Percentiles rank a stretch among this genome's conserved stretches.
phyloP scores from a whole-genome alignment of 2,113 vertebrate species.

The Pleuronectes platessa region DNA sequence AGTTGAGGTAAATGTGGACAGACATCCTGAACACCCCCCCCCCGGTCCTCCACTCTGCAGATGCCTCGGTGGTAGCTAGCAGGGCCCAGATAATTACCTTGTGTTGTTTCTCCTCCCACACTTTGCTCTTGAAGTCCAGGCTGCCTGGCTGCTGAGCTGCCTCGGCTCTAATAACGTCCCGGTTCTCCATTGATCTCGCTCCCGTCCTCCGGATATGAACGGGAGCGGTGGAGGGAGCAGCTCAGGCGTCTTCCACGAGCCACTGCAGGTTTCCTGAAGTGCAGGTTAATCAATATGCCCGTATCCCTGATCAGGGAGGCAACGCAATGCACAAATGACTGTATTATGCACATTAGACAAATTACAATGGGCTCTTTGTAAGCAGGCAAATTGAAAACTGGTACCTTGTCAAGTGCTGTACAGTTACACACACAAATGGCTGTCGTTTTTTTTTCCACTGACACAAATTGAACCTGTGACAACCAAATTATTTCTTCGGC shows the following conservation, averaged over 20 bases:
- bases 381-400: slow-evolving; percentile 26
- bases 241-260: slow-evolving; percentile 16
- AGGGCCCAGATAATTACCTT: slow-evolving; percentile 72
- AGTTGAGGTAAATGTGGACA: slow-evolving; percentile 61
- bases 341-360: slow-evolving; percentile 42
- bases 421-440: slow-evolving; percentile 21
- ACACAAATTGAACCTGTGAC: slow-evolving; percentile 32
- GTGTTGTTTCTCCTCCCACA: slow-evolving; percentile 73
- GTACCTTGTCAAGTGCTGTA: slow-evolving; percentile 36
- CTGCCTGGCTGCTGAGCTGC: slow-evolving; percentile 33
- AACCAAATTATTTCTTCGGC: slow-evolving; percentile 18
- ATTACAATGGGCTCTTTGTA: slow-evolving; percentile 31
- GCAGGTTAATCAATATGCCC: slow-evolving; percentile 49
- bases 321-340: slow-evolving; percentile 24
- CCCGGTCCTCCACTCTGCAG: slow-evolving; percentile 44
- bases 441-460: slow-evolving; percentile 9
- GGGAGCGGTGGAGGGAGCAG: slow-evolving; percentile 33
- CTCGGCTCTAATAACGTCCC: slow-evolving; percentile 65
- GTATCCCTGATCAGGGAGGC: slow-evolving; percentile 20
- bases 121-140: slow-evolving; percentile 72
- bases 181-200: slow-evolving; percentile 64
- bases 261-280: slow-evolving; percentile 34
- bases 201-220: slow-evolving; percentile 60
- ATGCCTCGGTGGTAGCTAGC: slow-evolving; percentile 60
- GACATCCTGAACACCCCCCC: slow-evolving; percentile 51